A percentile compares a stretch with the other conserved stretches of the same genome.
phyloP scores from a whole-genome alignment of 2,113 vertebrate species.

The Silurus asotus region DNA sequence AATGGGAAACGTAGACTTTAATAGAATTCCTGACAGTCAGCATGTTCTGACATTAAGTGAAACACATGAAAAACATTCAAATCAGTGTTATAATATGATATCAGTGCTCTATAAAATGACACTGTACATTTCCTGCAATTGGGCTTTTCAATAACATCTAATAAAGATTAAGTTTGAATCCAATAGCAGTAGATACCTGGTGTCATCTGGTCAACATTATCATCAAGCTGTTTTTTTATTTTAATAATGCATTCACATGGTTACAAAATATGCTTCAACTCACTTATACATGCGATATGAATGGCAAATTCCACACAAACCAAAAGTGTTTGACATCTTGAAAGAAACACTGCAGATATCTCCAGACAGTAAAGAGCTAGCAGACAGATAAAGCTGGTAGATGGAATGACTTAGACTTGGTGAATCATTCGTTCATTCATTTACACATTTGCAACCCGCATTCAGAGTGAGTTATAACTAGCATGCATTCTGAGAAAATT shows the following conservation, averaged over 20 bases:
- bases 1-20: too few species aligned
- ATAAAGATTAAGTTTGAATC: background rate
- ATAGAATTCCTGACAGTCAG: background rate
- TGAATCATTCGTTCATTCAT: conserved; percentile 4
- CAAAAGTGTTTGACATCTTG: background rate
- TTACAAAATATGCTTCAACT: conserved; percentile 1
- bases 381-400: conserved; percentile 8
- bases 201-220: background rate
- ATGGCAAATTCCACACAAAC: background rate
- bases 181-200: background rate
- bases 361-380: background rate
- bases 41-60: background rate
- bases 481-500: background rate
- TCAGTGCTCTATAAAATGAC: background rate
- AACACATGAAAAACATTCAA: background rate
- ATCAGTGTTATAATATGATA: background rate
- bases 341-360: background rate
- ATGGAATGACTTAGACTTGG: background rate
- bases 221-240: background rate
- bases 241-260: background rate
- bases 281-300: background rate
- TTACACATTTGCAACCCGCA: background rate
- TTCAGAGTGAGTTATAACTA: background rate
- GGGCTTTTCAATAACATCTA: background rate
- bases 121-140: background rate